Conservation (phyloP, 1,140 invertebrate species). For the Aleiodes sp. region DNA sequence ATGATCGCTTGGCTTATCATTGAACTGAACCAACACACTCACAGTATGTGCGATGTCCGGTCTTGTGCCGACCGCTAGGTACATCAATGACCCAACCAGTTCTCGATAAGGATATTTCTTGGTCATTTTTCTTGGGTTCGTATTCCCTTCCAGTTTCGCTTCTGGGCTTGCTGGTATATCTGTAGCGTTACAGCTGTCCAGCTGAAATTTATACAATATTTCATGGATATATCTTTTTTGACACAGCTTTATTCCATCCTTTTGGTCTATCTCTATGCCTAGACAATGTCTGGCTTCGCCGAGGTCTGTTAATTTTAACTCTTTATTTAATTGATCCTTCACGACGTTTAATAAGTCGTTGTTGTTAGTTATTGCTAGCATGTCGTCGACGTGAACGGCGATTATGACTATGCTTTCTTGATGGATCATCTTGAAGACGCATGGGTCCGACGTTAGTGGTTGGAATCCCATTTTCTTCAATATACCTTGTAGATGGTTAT, state of each 20-base stretch:
- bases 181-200: conserved; percentile 11
- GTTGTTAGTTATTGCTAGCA: background rate
- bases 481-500: conserved; percentile 6
- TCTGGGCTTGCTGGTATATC: background rate
- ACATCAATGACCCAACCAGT: conserved; percentile 55
- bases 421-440: background rate
- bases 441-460: background rate
- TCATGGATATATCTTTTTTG: conserved; percentile 28
- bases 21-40: conserved; percentile 36
- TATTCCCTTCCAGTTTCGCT: conserved; percentile 14
- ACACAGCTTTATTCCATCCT: conserved; percentile 17
- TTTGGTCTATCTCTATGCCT: conserved; percentile 28
- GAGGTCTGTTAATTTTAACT: conserved; percentile 26
- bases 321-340: background rate
- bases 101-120: conserved; percentile 46
- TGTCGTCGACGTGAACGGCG: conserved; percentile 33
- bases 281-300: conserved; percentile 19
- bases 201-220: conserved; percentile 24
- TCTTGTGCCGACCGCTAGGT: conserved; percentile 48
- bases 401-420: background rate
- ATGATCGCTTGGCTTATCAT: background rate
- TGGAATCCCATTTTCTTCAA: conserved; percentile 4
- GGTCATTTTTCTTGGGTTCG: background rate
- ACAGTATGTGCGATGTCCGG: conserved; percentile 58
- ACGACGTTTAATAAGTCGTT: background rate